Evolutionary conservation across 2,888 invertebrate species (phyloP), one percentile per base, ranked within the genome.

Genomic region (Andricus quercusramuli): DNA sequence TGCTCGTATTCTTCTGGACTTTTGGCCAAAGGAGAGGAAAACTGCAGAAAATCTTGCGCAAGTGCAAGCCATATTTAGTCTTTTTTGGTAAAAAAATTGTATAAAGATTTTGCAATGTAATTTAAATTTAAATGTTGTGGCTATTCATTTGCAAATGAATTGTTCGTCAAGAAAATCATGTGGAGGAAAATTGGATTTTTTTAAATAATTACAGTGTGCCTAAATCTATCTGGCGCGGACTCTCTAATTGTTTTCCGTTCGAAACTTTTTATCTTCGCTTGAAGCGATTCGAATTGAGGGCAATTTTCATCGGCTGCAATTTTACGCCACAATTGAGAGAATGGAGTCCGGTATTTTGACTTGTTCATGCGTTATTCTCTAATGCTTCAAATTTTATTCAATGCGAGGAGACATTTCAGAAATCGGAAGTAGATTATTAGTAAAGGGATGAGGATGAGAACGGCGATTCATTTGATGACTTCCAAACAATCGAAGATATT

Each of bases 231-330:
- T 20, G n/a, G 32, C 56, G 51, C 56, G 56, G 13, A 37, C 56
- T 29, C 51, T 74, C 59, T 77, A 77, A 77, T 77, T 64, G 59
- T 77, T 77, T 64, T 77, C 65, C 64, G 41, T 65, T 65, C 17
- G 47, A 62, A 77, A 65, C 65, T 77, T 77, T 77, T 77, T 77
- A 41, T 47, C 25, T 37, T 20, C 41, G 77, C n/a, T 77, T 44
- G 59, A 77, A 59, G 17, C 44, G 41, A 64, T 64, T 64, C n/a
- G 20, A 77, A 77, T 77, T 44, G 77, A 25, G 64, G 29, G 47
- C 77, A 65, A 62, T 62, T 77, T 77, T 77, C 77, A 77, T 64
- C 62, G 41, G 29, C 22, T 64, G 62, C 62, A 77, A 77, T 77
- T 77, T 64, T 17, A 17, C 64, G 62, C 37, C 41, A 47, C 77